phyloP scores from a whole-genome alignment of 2,797 vertebrate genomes.

The Pseudotriccus pelzelni region DNA sequence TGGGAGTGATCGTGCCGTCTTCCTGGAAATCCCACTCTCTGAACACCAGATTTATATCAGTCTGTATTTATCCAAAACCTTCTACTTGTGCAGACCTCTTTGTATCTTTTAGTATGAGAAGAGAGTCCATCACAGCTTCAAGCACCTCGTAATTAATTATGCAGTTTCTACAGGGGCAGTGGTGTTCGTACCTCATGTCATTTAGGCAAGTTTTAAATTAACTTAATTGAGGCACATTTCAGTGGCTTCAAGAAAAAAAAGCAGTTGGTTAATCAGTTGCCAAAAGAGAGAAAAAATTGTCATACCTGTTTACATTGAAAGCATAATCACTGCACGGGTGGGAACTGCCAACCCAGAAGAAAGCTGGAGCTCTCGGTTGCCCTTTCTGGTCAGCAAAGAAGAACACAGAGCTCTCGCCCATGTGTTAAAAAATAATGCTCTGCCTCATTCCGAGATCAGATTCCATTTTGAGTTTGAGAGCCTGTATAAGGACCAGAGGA shows the following conservation, averaged over 20 bases:
- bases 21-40: not conserved
- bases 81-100: not conserved
- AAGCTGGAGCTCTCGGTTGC: not conserved
- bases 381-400: not conserved
- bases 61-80: not conserved
- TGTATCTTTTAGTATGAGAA: not conserved
- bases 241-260: not conserved
- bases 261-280: not conserved
- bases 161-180: not conserved
- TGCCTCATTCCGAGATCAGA: not conserved
- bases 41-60: not conserved
- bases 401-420: not conserved
- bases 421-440: not conserved
- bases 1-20: not conserved
- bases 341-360: not conserved
- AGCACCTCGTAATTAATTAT: not conserved
- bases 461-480: not conserved
- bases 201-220: not conserved
- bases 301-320: not conserved
- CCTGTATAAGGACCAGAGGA: not conserved
- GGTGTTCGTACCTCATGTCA: not conserved
- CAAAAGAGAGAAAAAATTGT: not conserved
- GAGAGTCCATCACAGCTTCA: not conserved
- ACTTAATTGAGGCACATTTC: not conserved
- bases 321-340: not conserved